Percentiles rank a stretch among this genome's conserved stretches.
These are phyloP conservation scores for Drosophila conformis DNA, from an alignment of 2,888 invertebrate genomes.

Conservation along the genomic window DNA sequence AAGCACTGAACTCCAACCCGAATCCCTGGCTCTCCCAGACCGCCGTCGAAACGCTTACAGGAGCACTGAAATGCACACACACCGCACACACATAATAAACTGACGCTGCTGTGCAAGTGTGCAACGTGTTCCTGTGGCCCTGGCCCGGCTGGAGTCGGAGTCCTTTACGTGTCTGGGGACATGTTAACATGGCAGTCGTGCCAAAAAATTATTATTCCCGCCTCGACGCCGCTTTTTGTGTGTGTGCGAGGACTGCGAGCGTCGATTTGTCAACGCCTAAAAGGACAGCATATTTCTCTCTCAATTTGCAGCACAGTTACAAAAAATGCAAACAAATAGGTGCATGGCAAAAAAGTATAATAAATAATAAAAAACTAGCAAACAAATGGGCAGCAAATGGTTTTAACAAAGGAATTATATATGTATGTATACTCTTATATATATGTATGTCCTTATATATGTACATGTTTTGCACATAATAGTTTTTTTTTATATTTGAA, in stretches of 20 bases:
- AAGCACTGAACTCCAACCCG: slow-evolving; percentile 67
- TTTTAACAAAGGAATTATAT: slow-evolving; percentile 76
- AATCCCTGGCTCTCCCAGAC: slow-evolving; percentile 33
- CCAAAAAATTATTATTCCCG: slow-evolving; percentile 84
- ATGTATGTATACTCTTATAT: slow-evolving; percentile 39
- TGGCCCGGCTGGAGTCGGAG: slow-evolving; percentile 29
- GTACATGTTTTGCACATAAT: slow-evolving; percentile 62
- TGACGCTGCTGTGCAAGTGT: slow-evolving; percentile 53
- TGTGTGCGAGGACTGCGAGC: slow-evolving; percentile 45
- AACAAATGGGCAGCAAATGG: slow-evolving; percentile 73
- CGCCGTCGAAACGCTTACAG: slow-evolving; percentile 51
- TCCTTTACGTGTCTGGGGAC: slow-evolving; percentile 79
- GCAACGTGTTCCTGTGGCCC: slow-evolving; percentile 50
- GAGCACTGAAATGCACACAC: slow-evolving; percentile 72
- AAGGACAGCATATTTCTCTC: slow-evolving; percentile 80
- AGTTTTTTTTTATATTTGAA: slow-evolving; percentile 50
- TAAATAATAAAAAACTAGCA: slow-evolving; percentile 41
- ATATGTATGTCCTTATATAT: neutral
- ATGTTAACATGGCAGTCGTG: slow-evolving; percentile 84
- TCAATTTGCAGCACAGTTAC: slow-evolving; percentile 45
- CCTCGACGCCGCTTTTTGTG: slow-evolving; percentile 73
- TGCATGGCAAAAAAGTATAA: slow-evolving; percentile 30
- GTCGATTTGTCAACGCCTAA: slow-evolving; percentile 82
- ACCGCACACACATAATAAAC: slow-evolving; percentile 65
- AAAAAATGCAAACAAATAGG: slow-evolving; percentile 15